These are phyloP conservation scores for Cyprinus carpio DNA, from an alignment of 2,113 vertebrate genomes.

Conservation along the genomic window DNA sequence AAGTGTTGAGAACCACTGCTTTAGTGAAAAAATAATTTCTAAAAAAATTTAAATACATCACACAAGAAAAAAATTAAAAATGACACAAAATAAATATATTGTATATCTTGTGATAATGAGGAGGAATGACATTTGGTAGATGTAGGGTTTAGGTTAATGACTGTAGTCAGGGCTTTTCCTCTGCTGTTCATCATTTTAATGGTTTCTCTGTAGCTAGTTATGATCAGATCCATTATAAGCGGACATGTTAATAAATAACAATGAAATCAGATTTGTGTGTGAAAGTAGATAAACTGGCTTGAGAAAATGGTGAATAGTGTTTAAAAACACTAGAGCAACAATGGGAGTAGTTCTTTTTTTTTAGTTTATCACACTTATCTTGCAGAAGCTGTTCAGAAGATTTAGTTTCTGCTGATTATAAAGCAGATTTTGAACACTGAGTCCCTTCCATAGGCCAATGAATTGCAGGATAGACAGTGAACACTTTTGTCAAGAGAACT, in stretches of 20 bases:
- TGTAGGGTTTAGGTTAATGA: constrained; percentile 37
- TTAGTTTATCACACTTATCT: constrained; percentile 1
- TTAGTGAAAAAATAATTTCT: neutral
- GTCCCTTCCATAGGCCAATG: neutral
- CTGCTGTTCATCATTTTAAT: constrained; percentile 44
- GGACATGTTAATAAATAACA: constrained; percentile 3
- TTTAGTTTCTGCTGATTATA: constrained; percentile 32
- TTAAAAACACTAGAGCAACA: neutral
- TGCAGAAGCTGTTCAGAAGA: neutral
- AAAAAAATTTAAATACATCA: neutral
- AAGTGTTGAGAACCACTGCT: neutral
- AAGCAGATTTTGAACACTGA: constrained; percentile 6
- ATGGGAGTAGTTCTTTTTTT: neutral
- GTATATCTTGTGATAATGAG: neutral
- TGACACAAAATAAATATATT: constrained; percentile 17
- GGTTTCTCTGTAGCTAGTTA: constrained; percentile 26
- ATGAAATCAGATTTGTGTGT: constrained; percentile 18
- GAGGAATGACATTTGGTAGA: constrained; percentile 15
- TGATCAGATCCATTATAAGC: constrained; percentile 21
- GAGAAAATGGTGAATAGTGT: neutral
- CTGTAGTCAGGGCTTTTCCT: constrained; percentile 11
- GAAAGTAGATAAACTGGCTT: neutral
- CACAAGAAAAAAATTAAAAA: neutral
- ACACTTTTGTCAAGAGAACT: constrained; percentile 29
- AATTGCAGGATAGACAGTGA: neutral